Conservation (phyloP, 2,888 invertebrate genomes). For the Ommatoiulus sabulosus region DNA sequence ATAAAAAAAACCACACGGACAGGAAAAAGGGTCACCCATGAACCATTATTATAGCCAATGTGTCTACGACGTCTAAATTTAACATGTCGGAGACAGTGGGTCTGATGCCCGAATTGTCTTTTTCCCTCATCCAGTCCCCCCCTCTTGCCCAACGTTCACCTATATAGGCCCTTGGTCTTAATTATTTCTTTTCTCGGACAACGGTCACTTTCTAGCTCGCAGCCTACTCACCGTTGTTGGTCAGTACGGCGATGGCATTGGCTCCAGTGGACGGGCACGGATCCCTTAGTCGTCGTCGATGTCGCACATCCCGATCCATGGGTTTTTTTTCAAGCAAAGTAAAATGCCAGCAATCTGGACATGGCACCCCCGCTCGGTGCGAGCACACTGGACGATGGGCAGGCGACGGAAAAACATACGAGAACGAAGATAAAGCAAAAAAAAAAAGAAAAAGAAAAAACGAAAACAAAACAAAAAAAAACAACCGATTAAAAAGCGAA, state of each 20-base stretch:
- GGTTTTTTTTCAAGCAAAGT: neutral
- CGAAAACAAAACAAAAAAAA: neutral
- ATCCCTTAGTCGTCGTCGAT: constrained; percentile 11
- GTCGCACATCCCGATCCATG: neutral
- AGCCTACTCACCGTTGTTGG: constrained; percentile 29
- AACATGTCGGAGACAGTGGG: neutral
- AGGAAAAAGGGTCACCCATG: constrained; percentile 1
- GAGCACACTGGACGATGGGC: too few relatives aligned
- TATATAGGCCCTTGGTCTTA: neutral
- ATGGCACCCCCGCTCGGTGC: neutral
- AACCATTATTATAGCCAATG: neutral
- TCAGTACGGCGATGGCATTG: constrained; percentile 31
- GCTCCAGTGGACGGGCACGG: constrained; percentile 4
- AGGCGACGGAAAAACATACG: too few relatives aligned
- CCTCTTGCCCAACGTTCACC: neutral
- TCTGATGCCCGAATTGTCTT: neutral
- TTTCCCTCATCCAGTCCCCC: neutral
- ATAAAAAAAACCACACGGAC: neutral
- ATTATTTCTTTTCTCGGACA: neutral
- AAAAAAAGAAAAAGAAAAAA: neutral
- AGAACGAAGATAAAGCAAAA: neutral
- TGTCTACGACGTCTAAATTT: neutral
- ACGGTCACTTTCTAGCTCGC: neutral
- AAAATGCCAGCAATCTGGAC: neutral
- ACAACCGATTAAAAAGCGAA: too few relatives aligned